Conservation (phyloP, 2,797 vertebrate genomes). For the Microctenopoma lineatum region DNA sequence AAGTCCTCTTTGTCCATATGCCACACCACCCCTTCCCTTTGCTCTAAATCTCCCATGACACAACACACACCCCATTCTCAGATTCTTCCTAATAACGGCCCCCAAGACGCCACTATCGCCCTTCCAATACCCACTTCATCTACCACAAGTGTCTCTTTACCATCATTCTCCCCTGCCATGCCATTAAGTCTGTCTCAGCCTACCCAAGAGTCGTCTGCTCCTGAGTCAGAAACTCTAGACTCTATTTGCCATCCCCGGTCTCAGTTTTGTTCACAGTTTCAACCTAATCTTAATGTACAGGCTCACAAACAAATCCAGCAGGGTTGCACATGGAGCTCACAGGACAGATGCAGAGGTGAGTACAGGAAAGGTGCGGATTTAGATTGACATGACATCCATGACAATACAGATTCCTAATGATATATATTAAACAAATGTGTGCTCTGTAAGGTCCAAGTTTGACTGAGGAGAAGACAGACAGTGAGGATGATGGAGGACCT, state of each 20-base stretch:
- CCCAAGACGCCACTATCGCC: constrained; percentile 43
- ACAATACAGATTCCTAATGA: neutral
- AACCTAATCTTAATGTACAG: constrained; percentile 43
- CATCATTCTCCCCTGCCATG: constrained; percentile 39
- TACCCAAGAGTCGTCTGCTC: constrained; percentile 71
- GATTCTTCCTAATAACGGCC: constrained; percentile 32
- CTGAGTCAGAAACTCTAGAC: constrained; percentile 40
- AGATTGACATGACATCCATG: neutral
- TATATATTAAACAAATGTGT: constrained; percentile 22
- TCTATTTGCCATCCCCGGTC: constrained; percentile 39
- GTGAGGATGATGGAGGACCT: constrained; percentile 60
- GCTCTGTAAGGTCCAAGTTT: constrained; percentile 55
- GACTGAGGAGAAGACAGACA: constrained; percentile 69
- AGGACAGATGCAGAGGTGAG: constrained; percentile 76
- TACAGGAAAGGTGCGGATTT: neutral
- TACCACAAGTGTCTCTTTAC: constrained; percentile 54
- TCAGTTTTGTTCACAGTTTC: constrained; percentile 25
- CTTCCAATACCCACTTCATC: constrained; percentile 50
- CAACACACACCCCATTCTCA: constrained; percentile 37
- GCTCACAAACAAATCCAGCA: constrained; percentile 61
- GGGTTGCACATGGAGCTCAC: constrained; percentile 50
- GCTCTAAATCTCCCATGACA: constrained; percentile 30
- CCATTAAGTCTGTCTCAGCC: constrained; percentile 65
- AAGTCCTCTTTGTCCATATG: constrained; percentile 32
- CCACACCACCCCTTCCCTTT: constrained; percentile 27